These are phyloP conservation scores for Polylopha cassiicola DNA, from an alignment of 2,888 invertebrate genomes.

Conservation along the genomic window DNA sequence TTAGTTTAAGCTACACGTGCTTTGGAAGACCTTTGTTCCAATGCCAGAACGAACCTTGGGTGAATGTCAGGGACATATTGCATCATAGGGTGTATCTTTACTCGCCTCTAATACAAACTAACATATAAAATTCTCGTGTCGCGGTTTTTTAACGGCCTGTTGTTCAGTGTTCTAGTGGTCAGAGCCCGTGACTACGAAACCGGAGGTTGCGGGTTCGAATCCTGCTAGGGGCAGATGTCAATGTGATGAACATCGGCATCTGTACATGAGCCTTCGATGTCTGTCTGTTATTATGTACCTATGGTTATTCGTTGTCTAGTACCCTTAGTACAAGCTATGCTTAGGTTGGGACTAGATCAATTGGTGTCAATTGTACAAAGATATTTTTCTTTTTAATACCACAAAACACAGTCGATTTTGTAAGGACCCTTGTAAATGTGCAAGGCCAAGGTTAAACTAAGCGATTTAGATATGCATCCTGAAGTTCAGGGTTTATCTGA, in stretches of 20 bases:
- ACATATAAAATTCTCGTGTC: too few species aligned
- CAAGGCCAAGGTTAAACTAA: constrained; percentile 47
- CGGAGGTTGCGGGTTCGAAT: too few species aligned
- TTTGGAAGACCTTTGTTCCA: constrained; percentile 42
- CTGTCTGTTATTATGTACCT: too few species aligned
- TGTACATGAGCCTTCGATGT: too few species aligned
- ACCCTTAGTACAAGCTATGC: too few species aligned
- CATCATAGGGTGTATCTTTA: constrained; percentile 30
- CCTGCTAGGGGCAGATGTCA: too few species aligned
- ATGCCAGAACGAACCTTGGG: constrained; percentile 47
- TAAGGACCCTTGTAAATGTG: constrained; percentile 36
- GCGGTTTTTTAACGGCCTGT: too few species aligned
- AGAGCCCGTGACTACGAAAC: too few species aligned
- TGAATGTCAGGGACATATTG: constrained; percentile 59
- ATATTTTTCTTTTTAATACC: background rate
- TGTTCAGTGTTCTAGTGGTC: too few species aligned
- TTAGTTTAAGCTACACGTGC: constrained; percentile 30
- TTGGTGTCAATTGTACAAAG: background rate
- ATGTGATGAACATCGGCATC: too few species aligned
- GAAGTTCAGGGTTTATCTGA: constrained; percentile 53
- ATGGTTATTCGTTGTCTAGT: too few species aligned
- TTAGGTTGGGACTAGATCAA: too few species aligned
- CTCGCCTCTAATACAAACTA: constrained; percentile 19
- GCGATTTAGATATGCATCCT: constrained; percentile 47
- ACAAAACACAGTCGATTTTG: constrained; percentile 23